Evolutionary conservation across 2,888 invertebrate genomes (phyloP).

Genomic region (Chrysodeixis includens): DNA sequence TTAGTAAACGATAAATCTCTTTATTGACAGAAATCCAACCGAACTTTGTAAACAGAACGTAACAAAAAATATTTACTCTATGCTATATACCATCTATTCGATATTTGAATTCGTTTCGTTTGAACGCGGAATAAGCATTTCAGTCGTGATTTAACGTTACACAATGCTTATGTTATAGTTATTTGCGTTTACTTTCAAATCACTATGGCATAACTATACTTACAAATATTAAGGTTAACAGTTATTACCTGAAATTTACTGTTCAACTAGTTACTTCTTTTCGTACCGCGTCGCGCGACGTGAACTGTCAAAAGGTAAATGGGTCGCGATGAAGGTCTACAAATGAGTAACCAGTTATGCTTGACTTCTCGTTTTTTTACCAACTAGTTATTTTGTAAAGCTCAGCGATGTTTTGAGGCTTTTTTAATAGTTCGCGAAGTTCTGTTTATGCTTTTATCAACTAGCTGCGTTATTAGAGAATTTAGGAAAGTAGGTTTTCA

Average conservation of each 20-base stretch:
- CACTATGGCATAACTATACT: neutral
- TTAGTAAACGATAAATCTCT: constrained; percentile 23
- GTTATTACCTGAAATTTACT: no score
- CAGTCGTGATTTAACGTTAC: constrained; percentile 27
- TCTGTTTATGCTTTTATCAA: neutral
- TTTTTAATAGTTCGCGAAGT: neutral
- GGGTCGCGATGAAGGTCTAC: constrained; percentile 42
- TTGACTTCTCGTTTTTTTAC: constrained; percentile 17
- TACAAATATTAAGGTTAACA: constrained; percentile 5
- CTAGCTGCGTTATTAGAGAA: neutral
- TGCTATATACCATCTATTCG: neutral
- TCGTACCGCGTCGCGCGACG: constrained; percentile 31
- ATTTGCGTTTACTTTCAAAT: constrained; percentile 14
- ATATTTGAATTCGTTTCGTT: constrained; percentile 21
- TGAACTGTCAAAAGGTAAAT: constrained; percentile 36
- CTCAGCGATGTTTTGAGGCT: constrained; percentile 10
- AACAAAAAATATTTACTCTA: neutral
- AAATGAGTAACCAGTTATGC: constrained; percentile 28
- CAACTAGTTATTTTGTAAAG: constrained; percentile 5
- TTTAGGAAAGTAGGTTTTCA: neutral
- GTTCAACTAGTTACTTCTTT: constrained; percentile 37
- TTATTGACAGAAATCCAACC: no score
- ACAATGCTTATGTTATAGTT: constrained; percentile 1
- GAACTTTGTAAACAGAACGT: neutral
- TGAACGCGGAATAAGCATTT: constrained; percentile 25